A percentile compares a stretch with the other conserved stretches of the same genome.
phyloP scores from a whole-genome alignment of 1,140 invertebrate species.

The Leptestheria dahalacensis region DNA sequence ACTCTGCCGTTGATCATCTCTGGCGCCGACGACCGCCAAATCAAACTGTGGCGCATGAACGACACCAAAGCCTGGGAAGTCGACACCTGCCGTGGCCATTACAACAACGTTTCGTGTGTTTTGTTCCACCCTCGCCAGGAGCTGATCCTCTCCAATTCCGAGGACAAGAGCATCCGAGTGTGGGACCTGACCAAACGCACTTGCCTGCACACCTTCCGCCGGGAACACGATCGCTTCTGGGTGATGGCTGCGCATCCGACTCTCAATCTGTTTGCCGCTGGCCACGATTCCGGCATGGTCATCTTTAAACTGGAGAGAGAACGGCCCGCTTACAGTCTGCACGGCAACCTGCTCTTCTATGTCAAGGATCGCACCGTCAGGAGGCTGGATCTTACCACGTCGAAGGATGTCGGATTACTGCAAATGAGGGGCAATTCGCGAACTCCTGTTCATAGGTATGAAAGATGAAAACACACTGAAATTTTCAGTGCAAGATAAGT shows the following conservation, averaged over 20 bases:
- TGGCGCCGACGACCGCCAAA: slow-evolving; percentile 90
- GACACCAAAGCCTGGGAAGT: slow-evolving; percentile 96
- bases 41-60: slow-evolving; percentile 99
- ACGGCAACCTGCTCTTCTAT: slow-evolving; percentile 88
- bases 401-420: slow-evolving; percentile 84
- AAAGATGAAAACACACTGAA: too few species aligned
- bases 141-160: slow-evolving; percentile 90
- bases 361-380: slow-evolving; percentile 87
- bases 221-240: slow-evolving; percentile 96
- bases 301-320: slow-evolving; percentile 82
- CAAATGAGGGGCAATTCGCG: slow-evolving; percentile 69
- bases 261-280: slow-evolving; percentile 42
- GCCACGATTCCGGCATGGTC: slow-evolving; percentile 89
- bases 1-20: slow-evolving; percentile 89
- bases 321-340: slow-evolving; percentile 84
- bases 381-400: slow-evolving; percentile 78
- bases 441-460: slow-evolving; percentile 49
- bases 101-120: slow-evolving; percentile 97
- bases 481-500: too few species aligned
- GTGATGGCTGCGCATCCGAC: slow-evolving; percentile 73
- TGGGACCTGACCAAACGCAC: slow-evolving; percentile 98
- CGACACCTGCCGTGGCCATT: slow-evolving; percentile 95
- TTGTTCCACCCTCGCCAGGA: slow-evolving; percentile 96
- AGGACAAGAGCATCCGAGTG: slow-evolving; percentile 94
- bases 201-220: slow-evolving; percentile 86